These are phyloP conservation scores for Bradypodion ventrale DNA, from an alignment of 2,797 vertebrate species.

Conservation along the genomic window DNA sequence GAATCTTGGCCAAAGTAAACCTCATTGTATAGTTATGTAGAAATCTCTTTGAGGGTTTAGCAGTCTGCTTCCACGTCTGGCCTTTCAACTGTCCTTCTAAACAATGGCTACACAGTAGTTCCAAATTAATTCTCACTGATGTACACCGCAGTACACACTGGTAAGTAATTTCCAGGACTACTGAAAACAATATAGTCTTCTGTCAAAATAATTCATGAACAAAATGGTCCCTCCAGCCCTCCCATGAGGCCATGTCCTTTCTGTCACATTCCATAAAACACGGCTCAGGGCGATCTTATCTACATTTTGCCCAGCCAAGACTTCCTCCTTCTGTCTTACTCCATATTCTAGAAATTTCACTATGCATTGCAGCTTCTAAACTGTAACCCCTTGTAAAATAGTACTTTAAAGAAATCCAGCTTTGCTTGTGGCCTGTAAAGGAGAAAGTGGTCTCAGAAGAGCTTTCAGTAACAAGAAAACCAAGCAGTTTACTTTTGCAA, in stretches of 20 bases:
- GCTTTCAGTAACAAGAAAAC: background rate
- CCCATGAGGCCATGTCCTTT: slow-evolving; percentile 55
- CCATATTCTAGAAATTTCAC: slow-evolving; percentile 51
- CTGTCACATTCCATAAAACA: slow-evolving; percentile 61
- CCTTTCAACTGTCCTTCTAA: slow-evolving; percentile 48
- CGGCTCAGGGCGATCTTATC: slow-evolving; percentile 63
- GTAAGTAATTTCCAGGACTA: slow-evolving; percentile 56
- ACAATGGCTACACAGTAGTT: background rate
- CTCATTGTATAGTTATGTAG: background rate
- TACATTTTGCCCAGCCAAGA: background rate
- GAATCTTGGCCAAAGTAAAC: fast-evolving
- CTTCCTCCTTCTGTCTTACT: slow-evolving; percentile 9
- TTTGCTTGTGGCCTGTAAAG: background rate
- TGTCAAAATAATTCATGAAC: slow-evolving; percentile 54
- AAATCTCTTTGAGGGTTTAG: background rate
- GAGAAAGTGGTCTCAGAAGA: background rate
- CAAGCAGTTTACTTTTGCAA: background rate
- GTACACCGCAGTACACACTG: slow-evolving; percentile 33
- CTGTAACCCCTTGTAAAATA: slow-evolving; percentile 36
- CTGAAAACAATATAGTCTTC: slow-evolving; percentile 58
- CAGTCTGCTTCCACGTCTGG: slow-evolving; percentile 3
- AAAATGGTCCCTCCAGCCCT: slow-evolving; percentile 38
- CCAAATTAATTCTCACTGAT: slow-evolving; percentile 46
- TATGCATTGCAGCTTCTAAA: background rate
- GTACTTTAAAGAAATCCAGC: slow-evolving; percentile 11